A percentile compares a stretch with the other conserved stretches of the same genome.
These are phyloP conservation scores for Sycophila texana DNA, from an alignment of 2,888 invertebrate genomes.

Conservation along the genomic window DNA sequence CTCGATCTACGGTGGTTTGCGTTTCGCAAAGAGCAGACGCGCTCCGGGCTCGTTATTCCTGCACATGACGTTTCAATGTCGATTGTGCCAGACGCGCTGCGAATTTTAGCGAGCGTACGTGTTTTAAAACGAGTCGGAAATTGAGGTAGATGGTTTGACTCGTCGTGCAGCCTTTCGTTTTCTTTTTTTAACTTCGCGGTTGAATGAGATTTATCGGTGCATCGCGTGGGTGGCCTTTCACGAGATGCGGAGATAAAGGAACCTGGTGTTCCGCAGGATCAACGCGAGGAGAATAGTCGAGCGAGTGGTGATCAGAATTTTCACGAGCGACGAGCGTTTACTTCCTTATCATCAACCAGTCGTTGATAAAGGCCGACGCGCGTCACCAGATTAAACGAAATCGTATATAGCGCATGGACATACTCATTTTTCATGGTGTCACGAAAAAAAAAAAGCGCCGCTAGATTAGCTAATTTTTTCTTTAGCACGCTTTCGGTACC, in stretches of 20 bases:
- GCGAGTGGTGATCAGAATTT: neutral
- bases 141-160: too few species aligned
- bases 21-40: neutral
- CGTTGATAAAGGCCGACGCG: constrained; percentile 11
- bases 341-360: constrained; percentile 21
- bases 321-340: neutral
- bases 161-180: too few species aligned
- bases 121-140: neutral
- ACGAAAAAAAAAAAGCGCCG: neutral
- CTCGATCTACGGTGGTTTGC: neutral
- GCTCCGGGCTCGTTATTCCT: constrained; percentile 33
- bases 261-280: too few species aligned
- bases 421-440: neutral
- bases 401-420: neutral
- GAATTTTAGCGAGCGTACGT: neutral
- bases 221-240: too few species aligned
- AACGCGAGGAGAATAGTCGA: too few species aligned
- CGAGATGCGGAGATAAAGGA: too few species aligned
- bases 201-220: too few species aligned
- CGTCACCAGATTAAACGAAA: constrained; percentile 4
- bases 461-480: neutral
- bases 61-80: constrained; percentile 49
- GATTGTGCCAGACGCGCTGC: constrained; percentile 10
- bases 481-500: neutral
- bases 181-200: too few species aligned